These are phyloP conservation scores for Drosophila bifasciata DNA, from an alignment of 1,140 invertebrate genomes.

Conservation along the genomic window DNA sequence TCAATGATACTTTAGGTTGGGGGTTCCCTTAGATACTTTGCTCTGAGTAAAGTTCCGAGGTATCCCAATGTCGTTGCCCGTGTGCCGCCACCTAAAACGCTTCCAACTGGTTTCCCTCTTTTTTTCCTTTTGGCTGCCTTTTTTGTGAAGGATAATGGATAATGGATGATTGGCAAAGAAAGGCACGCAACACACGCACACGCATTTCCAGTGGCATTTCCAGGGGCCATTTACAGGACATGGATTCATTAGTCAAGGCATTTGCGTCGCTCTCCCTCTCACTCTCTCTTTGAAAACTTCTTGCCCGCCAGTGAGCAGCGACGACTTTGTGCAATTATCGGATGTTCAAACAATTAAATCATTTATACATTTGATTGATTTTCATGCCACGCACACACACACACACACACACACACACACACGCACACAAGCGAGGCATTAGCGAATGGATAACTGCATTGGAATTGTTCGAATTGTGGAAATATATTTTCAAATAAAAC, in stretches of 20 bases:
- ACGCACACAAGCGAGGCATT: conserved; percentile 10
- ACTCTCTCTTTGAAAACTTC: not conserved
- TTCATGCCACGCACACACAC: conserved; percentile 2
- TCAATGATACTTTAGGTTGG: too few relatives aligned
- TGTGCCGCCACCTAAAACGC: too few relatives aligned
- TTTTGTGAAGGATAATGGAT: conserved; percentile 1
- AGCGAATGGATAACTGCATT: conserved; percentile 1
- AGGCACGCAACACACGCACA: conserved; percentile 29
- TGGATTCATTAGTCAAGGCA: conserved; percentile 14
- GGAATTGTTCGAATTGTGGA: conserved; percentile 34
- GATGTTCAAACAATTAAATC: conserved; percentile 26
- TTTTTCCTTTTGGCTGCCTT: not conserved
- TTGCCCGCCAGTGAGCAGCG: conserved; percentile 4
- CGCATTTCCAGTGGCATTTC: conserved; percentile 19
- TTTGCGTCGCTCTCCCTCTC: too few relatives aligned
- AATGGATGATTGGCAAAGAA: conserved; percentile 41
- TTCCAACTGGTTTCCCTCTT: too few relatives aligned
- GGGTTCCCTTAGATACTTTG: too few relatives aligned
- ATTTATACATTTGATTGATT: conserved; percentile 24
- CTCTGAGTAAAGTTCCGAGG: too few relatives aligned
- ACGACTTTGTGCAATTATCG: conserved; percentile 27
- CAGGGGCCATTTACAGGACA: not conserved
- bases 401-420: not conserved
- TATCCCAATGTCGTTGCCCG: too few relatives aligned
- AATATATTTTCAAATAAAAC: conserved; percentile 45